phyloP scores from a whole-genome alignment of 2,797 vertebrate genomes.

The Alcedo atthis region DNA sequence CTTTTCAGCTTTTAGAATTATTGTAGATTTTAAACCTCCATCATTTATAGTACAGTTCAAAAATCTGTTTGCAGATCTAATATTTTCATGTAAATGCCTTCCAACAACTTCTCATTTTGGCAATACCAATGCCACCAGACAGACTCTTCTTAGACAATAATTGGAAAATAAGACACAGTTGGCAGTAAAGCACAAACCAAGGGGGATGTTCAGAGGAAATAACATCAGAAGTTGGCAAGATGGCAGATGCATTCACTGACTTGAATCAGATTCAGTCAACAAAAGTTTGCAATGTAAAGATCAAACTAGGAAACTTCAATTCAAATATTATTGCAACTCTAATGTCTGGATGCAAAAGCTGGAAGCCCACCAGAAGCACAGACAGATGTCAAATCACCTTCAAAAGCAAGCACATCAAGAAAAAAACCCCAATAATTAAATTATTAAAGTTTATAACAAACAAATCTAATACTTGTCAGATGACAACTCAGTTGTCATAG shows the following conservation, averaged over 20 bases:
- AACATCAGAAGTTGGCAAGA: slow-evolving; percentile 39
- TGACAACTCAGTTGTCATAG: background rate
- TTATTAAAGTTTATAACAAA: background rate
- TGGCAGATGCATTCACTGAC: background rate
- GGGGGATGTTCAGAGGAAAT: slow-evolving; percentile 28
- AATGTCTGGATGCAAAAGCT: background rate
- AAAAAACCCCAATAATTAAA: background rate
- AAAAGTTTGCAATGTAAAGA: slow-evolving; percentile 18
- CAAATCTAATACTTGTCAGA: background rate
- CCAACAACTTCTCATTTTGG: slow-evolving; percentile 19
- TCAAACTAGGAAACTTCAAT: background rate
- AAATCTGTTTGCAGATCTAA: background rate
- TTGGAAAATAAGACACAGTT: slow-evolving; percentile 38
- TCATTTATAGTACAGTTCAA: background rate
- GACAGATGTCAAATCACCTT: background rate
- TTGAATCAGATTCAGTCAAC: slow-evolving; percentile 35
- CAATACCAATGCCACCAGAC: slow-evolving; percentile 3
- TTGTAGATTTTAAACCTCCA: background rate
- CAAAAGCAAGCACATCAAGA: background rate
- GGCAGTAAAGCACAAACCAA: slow-evolving; percentile 32
- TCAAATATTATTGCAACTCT: background rate
- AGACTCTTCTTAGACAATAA: slow-evolving; percentile 15
- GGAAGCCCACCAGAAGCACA: background rate
- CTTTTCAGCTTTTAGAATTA: background rate
- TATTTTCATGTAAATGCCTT: background rate